Conservation (phyloP, 1,140 invertebrate genomes). For the Calycopis cecrops region DNA sequence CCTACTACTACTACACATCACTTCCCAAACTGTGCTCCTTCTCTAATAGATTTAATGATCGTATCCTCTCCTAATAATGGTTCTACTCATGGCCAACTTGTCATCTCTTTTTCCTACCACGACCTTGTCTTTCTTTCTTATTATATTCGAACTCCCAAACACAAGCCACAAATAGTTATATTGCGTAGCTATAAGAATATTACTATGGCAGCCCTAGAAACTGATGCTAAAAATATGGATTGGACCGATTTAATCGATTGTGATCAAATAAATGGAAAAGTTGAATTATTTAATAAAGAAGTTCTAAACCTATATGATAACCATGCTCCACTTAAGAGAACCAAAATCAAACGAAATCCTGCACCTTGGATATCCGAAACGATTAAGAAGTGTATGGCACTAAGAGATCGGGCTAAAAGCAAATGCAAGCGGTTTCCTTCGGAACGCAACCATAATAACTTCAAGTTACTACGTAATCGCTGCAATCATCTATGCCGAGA, state of each 20-base stretch:
- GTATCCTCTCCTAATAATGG: background rate
- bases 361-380: too few relatives aligned
- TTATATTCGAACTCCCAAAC: background rate
- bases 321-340: conserved; percentile 9
- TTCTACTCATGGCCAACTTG: background rate
- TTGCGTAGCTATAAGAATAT: background rate
- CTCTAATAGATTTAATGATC: background rate
- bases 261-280: background rate
- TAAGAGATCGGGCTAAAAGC: too few relatives aligned
- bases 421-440: too few relatives aligned
- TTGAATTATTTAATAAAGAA: background rate
- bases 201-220: background rate
- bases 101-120: background rate
- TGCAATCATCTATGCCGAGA: background rate
- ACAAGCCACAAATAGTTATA: background rate
- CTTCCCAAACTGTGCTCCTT: background rate
- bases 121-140: too few relatives aligned
- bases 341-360: background rate
- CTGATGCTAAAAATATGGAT: background rate
- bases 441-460: too few relatives aligned
- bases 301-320: background rate
- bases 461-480: background rate
- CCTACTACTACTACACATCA: background rate
- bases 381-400: too few relatives aligned
- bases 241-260: background rate